Evolutionary conservation across 2,797 vertebrate species (phyloP).

Genomic region (Sciurus carolinensis): DNA sequence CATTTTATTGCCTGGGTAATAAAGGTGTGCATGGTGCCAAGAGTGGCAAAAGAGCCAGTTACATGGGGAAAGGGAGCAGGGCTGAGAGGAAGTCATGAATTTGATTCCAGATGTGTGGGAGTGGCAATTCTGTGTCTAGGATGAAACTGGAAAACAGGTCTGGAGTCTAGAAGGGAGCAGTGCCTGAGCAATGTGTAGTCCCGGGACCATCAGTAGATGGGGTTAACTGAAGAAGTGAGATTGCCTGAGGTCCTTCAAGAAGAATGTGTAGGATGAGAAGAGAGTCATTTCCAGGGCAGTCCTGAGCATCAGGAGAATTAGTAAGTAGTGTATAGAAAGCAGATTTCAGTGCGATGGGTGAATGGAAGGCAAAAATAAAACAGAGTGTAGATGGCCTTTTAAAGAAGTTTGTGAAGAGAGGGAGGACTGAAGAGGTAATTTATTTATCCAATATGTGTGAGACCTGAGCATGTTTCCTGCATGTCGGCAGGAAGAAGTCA

Average conservation of each 20-base stretch:
- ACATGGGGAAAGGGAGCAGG: not conserved
- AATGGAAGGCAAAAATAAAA: not conserved
- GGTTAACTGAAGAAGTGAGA: not conserved
- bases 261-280: not conserved
- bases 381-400: not conserved
- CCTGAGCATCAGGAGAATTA: not conserved
- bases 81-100: no score
- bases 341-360: not conserved
- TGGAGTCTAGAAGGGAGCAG: not conserved
- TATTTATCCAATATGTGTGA: not conserved
- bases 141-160: not conserved
- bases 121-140: not conserved
- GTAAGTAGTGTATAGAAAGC: not conserved
- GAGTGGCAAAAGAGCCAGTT: not conserved
- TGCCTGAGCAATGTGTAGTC: accelerated
- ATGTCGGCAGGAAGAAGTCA: not conserved
- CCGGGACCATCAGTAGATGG: not conserved
- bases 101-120: not conserved
- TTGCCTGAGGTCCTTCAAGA: not conserved
- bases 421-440: not conserved
- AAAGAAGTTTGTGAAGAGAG: not conserved
- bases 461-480: not conserved
- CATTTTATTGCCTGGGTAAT: not conserved
- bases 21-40: not conserved
- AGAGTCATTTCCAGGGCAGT: no score